Evolutionary conservation across 1,140 invertebrate genomes (phyloP).

Genomic region (Eurosta solidaginis): DNA sequence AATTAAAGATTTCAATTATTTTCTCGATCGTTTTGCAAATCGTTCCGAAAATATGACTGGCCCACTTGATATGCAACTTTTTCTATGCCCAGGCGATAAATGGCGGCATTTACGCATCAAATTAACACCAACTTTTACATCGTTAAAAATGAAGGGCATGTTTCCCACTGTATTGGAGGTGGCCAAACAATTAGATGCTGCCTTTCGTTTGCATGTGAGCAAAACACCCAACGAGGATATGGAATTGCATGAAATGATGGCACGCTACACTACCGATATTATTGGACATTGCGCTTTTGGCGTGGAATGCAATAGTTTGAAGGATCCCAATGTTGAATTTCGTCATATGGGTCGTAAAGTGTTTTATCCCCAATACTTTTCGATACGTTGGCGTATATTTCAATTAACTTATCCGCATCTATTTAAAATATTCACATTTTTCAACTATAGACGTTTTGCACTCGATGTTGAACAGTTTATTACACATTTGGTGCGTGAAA

Average conservation of each 20-base stretch:
- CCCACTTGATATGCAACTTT: slow-evolving; percentile 60
- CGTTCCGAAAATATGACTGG: no score
- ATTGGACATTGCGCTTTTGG: slow-evolving; percentile 59
- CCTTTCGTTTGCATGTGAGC: slow-evolving; percentile 19
- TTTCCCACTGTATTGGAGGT: slow-evolving; percentile 40
- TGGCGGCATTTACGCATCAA: slow-evolving; percentile 66
- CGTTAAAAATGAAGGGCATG: slow-evolving; percentile 64
- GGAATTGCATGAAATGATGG: slow-evolving; percentile 54
- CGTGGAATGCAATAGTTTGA: slow-evolving; percentile 9
- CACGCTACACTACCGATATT: slow-evolving; percentile 66
- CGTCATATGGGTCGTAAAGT: slow-evolving; percentile 49
- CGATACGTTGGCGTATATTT: neutral
- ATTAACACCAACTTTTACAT: slow-evolving; percentile 67
- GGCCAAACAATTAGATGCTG: neutral
- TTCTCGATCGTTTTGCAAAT: slow-evolving; percentile 61
- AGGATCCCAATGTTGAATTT: slow-evolving; percentile 61
- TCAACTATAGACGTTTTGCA: slow-evolving; percentile 35
- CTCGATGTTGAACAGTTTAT: slow-evolving; percentile 63
- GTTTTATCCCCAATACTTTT: slow-evolving; percentile 34
- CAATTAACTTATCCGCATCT: neutral
- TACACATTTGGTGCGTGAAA: slow-evolving; percentile 54
- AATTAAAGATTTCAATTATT: slow-evolving; percentile 64
- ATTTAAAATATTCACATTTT: neutral
- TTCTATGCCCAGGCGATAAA: slow-evolving; percentile 60
- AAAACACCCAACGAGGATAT: slow-evolving; percentile 31